Evolutionary conservation across 2,888 invertebrate species (phyloP), one percentile per base, ranked within the genome.

Genomic region (Pandemis corylana): DNA sequence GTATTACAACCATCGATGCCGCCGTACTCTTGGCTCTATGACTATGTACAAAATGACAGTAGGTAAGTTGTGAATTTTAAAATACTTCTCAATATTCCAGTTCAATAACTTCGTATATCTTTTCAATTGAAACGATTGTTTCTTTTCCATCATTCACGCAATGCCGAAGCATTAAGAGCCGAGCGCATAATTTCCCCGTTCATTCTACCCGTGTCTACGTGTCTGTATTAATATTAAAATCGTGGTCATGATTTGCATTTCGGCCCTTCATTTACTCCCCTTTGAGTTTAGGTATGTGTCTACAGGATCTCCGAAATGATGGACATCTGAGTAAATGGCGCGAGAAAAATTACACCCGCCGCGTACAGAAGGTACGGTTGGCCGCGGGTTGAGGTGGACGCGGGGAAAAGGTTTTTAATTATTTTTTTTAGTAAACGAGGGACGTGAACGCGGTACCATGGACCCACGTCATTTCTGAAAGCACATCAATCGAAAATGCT

Each of bases 251-350:
- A 92, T 92, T 93, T 92, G 89, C 92, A 92, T 92, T 88, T 85
- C 84, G 83, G 82, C 84, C 85, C 89, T 87, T 81, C 80, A 79
- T 81, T 81, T 79, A 76, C 76, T 79, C 82, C 89, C 86, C 84
- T 81, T 81, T 78, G 76, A 75, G 80, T 79, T 78, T 72, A 76
- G 76, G 77, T 74, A 71, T 74, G 77, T 70, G 74, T 72, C 72
- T 73, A 76, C 76, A 90, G 91, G 89, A 88, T 88, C 89, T 89
- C 86, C 79, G 83, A 89, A 89, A 91, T 92, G 92, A 92, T 87
- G 89, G 87, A 90, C 90, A 85, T 84, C 85, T 79, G 87, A 85
- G 90, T 91, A 92, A 94, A 94, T 94, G 93, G 92, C 81, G 88
- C 90, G 94, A 86, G 88, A 90, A 91, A 90, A 90, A 90, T 90